phyloP scores from a whole-genome alignment of 2,797 vertebrate genomes.

The Spinus pinus region DNA sequence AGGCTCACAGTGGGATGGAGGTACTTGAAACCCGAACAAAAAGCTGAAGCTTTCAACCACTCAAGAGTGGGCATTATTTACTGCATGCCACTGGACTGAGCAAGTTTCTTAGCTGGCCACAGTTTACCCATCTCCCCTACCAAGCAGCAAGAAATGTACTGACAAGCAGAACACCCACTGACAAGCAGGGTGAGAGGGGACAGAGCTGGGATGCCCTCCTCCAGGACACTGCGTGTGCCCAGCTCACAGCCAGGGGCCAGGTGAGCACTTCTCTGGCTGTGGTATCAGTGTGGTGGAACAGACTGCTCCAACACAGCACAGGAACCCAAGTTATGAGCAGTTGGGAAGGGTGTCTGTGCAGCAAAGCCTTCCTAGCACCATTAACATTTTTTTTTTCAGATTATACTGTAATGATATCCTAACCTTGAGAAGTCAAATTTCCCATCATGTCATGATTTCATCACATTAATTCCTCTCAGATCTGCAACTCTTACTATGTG shows the following conservation, averaged over 20 bases:
- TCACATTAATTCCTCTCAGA: background rate
- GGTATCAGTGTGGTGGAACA: background rate
- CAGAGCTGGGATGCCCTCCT: background rate
- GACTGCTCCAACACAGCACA: background rate
- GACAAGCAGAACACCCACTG: background rate
- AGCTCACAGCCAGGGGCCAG: background rate
- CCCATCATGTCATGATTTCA: background rate
- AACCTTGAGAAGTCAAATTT: background rate
- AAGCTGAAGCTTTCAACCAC: background rate
- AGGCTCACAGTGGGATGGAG: background rate
- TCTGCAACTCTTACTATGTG: background rate
- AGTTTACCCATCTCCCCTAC: background rate
- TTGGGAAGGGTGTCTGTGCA: background rate
- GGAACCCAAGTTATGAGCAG: background rate
- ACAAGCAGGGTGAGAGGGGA: background rate
- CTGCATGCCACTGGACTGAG: background rate
- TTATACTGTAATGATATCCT: background rate
- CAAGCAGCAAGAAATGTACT: background rate
- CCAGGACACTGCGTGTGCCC: accelerated
- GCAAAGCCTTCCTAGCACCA: background rate
- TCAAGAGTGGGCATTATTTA: background rate
- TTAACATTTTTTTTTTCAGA: background rate
- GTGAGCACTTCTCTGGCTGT: background rate
- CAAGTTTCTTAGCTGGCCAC: background rate
- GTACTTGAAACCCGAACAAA: background rate